Conservation (phyloP, 2,797 vertebrate genomes). For the Sebastes trivittatus region DNA sequence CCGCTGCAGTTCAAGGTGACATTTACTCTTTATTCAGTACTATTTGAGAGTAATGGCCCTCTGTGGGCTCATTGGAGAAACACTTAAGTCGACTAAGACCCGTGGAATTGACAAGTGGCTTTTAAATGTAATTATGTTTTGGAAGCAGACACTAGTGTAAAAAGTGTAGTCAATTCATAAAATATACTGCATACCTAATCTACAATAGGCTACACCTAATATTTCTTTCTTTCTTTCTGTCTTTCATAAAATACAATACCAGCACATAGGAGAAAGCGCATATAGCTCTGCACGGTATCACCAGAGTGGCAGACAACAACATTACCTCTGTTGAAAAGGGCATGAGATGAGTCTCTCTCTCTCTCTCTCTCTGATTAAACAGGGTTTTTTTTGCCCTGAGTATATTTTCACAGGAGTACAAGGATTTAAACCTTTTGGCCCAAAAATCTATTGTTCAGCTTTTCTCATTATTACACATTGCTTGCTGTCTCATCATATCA, state of each 20-base stretch:
- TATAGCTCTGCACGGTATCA: background rate
- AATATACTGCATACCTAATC: background rate
- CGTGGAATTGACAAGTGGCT: slow-evolving; percentile 44
- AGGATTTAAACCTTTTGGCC: background rate
- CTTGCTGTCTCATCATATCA: slow-evolving; percentile 2
- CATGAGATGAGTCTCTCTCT: background rate
- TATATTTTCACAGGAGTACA: background rate
- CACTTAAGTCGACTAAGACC: slow-evolving; percentile 52
- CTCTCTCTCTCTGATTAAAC: background rate
- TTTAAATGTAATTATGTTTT: slow-evolving; percentile 52
- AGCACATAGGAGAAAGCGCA: background rate
- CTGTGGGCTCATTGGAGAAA: slow-evolving; percentile 54
- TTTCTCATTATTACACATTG: background rate
- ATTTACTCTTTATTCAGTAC: slow-evolving; percentile 54
- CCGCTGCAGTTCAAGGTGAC: slow-evolving; percentile 63
- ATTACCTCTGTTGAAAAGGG: background rate
- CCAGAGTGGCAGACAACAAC: background rate
- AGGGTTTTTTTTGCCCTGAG: background rate
- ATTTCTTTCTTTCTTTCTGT: background rate
- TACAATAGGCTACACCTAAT: background rate
- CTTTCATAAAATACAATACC: background rate
- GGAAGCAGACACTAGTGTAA: slow-evolving; percentile 14
- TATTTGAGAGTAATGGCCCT: slow-evolving; percentile 59
- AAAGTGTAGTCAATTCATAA: background rate
- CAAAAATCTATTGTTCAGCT: background rate